Base-by-base conservation (phyloP, 1,140 invertebrate species). In the Zaprionus gabonicus region DNA sequence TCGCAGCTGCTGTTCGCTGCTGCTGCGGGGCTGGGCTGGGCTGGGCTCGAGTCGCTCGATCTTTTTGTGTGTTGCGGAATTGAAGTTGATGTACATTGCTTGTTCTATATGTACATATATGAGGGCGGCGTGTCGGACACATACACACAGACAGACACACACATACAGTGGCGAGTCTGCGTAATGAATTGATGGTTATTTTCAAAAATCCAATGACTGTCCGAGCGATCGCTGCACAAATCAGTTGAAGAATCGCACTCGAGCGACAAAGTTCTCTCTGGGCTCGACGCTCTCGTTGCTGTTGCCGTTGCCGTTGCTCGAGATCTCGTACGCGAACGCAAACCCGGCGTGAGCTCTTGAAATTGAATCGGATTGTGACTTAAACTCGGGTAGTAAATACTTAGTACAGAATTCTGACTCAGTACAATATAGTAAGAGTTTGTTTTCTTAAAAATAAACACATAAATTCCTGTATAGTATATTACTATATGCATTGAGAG, bases 171-270 rank as follows among this genome's bases (percentile, higher is more conserved):
- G 58, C 55, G 71, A 36, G 72, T 59, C 76, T 81, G 56, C 49
- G 85, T 76, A 81, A 81, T 88, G 85, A 88, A 84, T 87, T 88
- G 85, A 90, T 88, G 85, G 85, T 90, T 90, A 88, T 88, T 90
- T 91, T 90, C 85, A 90, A 90, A 90, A 90, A 90, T 90, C 86
- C 85, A 92, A 92, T 87, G 78, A 92, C 91, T 92, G 86, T 90
- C 86, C 91, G 91, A 74, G 85, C 82, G 91, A 92, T 88, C 86
- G 76, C 63, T 78, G 76, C 84, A 78, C 77, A 91, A 91, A 92
- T 92, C 91, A 92, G 91, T 92, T 81, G 80, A 77, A 78, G 87
- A 88, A 82, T 91, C 81, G 91, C 91, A 85, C 83, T 91, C 91
- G 81, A 88, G 78, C 86, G 64, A 76, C 82, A 77, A 92, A 62